Base-by-base conservation (phyloP, 2,888 invertebrate genomes). In the Seira ritae region DNA sequence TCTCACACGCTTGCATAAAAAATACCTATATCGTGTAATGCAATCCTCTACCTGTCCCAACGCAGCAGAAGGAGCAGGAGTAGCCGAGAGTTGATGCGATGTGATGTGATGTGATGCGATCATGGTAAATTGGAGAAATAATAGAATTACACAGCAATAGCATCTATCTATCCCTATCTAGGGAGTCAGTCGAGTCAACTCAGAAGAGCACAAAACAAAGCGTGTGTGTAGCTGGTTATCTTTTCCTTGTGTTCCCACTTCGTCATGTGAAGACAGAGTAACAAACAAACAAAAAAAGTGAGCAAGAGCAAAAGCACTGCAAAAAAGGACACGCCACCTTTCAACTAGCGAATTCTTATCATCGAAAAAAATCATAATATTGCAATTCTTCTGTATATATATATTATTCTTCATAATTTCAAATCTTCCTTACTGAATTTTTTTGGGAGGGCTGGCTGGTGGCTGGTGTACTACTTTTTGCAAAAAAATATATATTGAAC, bases 171-270 rank as follows among this genome's bases (percentile, higher is more conserved):
- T n/a, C n/a, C n/a, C n/a, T n/a, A n/a, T n/a, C n/a, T n/a, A n/a
- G n/a, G n/a, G n/a, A n/a, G n/a, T n/a, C n/a, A n/a, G n/a, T n/a
- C n/a, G n/a, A n/a, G n/a, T n/a, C n/a, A n/a, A n/a, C n/a, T n/a
- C n/a, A n/a, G 12, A 42, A 12, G 6, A 12, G 42, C 42, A 42
- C 6, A 12, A 42, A 42, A 8, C 6, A 42, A 12, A 12, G 42
- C 42, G 15, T 68, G 60, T 68, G 31, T 76, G 69, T 81, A 24
- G 76, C 19, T 67, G 71, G 81, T 81, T 81, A n/a, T 76, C 81
- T 76, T 81, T 81, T 81, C 81, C 75, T 75, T 50, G 70, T 81
- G 76, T 81, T 67, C 71, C 72, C 81, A 75, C 70, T 75, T 75
- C 74, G 70, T 75, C 70, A 74, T 68, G 42, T 60, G 17, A 55